Base-by-base conservation (phyloP, 2,797 vertebrate genomes). In the Otus scops region DNA sequence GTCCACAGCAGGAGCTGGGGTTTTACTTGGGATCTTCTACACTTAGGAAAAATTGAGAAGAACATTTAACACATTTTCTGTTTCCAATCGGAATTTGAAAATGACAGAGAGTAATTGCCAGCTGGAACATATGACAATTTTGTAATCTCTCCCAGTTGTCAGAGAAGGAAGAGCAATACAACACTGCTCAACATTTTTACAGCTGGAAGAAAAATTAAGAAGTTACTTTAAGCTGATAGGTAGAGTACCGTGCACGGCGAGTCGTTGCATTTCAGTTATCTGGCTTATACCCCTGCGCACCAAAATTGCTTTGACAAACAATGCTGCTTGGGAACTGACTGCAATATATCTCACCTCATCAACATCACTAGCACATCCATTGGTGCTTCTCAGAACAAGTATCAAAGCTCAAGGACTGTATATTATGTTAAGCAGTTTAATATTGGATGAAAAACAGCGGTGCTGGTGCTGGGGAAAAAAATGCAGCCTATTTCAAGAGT, bases 381-480 rank as follows among this genome's bases (percentile, higher is more conserved):
- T 34, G 30, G 41, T 64, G 75, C 76, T 89, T 84, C 82, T 91
- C 89, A 78, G 87, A 95, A 95, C 38, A 93, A 69, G 79, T 57
- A 76, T 69, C 79, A 94, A 89, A 93, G 82, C 65, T 96, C 87
- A 94, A 94, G 92, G 61, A 85, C 71, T 84, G 16, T 69, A 83
- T 78, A 78, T 95, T 92, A 93, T 92, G 57, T 91, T 95, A 94
- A 96, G 76, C 15, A 39, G 57, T 45, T 92, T 89, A 89, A 88
- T 92, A 90, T 34, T 61, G 50, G 76, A 71, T 84, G 57, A 88
- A 84, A 92, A 96, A 81, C 24, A 51, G 76, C 45, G 43, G 39
- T 3, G 1, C 11, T 67, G n/a, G 39, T 79, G 39, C 64, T 87
- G n/a, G 22, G 15, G 18, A 18, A 69, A 85, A 51, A 93, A 41